Percentiles rank a stretch among this genome's conserved stretches.
Conservation (phyloP, 2,888 invertebrate genomes). For the Biston stratarius region DNA sequence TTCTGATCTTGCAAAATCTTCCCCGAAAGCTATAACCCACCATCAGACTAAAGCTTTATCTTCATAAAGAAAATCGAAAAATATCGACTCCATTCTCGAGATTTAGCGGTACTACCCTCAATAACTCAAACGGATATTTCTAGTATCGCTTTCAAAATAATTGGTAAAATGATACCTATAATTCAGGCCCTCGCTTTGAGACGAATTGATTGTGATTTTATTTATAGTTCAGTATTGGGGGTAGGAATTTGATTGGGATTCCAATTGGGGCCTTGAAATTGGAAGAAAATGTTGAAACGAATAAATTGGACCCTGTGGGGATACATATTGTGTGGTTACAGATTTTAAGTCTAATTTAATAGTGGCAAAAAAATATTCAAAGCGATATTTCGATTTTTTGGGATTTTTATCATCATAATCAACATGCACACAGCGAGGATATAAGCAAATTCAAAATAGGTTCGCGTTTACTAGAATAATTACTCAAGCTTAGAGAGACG, state of each 20-base stretch:
- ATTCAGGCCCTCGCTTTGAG: slow-evolving; percentile 17
- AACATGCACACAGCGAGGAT: no score
- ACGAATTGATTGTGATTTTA: slow-evolving; percentile 29
- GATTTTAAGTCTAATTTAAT: neutral
- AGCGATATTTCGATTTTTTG: neutral
- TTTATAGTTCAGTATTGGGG: slow-evolving; percentile 18
- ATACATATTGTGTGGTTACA: neutral
- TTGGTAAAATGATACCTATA: slow-evolving; percentile 38
- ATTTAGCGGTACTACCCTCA: slow-evolving; percentile 34
- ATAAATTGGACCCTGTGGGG: slow-evolving; percentile 10
- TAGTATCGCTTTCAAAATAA: slow-evolving; percentile 37
- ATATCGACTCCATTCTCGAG: slow-evolving; percentile 32
- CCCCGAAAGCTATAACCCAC: slow-evolving; percentile 22
- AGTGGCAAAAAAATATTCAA: neutral
- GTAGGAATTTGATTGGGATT: slow-evolving; percentile 17
- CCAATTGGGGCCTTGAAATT: slow-evolving; percentile 14
- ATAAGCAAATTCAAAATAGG: no score
- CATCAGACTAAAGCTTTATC: slow-evolving; percentile 33
- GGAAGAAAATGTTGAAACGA: slow-evolving; percentile 13
- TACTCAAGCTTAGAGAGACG: no score
- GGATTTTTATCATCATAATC: neutral
- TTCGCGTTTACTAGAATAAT: no score
- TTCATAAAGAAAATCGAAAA: slow-evolving; percentile 39
- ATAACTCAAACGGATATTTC: slow-evolving; percentile 33
- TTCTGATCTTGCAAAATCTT: slow-evolving; percentile 25